Conservation (phyloP, 2,113 vertebrate genomes). For the Myotis yumanensis region DNA sequence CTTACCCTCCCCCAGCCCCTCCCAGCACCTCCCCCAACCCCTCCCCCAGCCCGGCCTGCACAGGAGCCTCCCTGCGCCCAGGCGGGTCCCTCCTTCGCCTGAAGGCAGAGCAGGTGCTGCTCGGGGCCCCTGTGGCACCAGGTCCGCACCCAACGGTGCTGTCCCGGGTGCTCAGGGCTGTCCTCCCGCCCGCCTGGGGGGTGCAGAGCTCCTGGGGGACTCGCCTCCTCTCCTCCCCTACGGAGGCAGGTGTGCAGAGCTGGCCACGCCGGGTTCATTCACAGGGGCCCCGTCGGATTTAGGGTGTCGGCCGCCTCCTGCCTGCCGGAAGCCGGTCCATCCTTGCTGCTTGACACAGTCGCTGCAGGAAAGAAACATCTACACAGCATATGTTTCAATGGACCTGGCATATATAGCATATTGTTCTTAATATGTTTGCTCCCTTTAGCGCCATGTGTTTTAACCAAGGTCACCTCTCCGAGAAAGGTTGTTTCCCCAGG, state of each 20-base stretch:
- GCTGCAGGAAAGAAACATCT: no score
- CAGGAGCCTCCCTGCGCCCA: background rate
- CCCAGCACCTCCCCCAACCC: background rate
- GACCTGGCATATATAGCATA: no score
- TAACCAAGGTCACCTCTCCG: no score
- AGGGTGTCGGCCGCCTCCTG: background rate
- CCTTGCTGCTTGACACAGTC: no score
- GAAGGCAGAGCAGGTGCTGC: background rate
- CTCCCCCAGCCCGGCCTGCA: background rate
- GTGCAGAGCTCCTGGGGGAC: background rate
- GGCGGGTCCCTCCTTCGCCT: background rate
- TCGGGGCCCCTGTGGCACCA: rapidly evolving
- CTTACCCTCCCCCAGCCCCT: background rate
- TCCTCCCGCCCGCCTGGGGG: background rate
- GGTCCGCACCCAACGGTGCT: rapidly evolving
- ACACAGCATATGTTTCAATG: no score
- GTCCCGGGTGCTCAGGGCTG: rapidly evolving
- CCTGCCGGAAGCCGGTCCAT: no score
- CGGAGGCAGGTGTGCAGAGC: background rate
- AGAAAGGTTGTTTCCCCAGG: no score
- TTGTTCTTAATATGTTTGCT: no score
- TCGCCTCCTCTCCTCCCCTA: background rate
- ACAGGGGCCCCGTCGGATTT: background rate
- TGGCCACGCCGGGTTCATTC: background rate
- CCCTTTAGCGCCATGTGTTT: no score